Evolutionary conservation across 2,888 invertebrate genomes (phyloP), one percentile per base, ranked within the genome.

Genomic region (Amphipoea lucens): DNA sequence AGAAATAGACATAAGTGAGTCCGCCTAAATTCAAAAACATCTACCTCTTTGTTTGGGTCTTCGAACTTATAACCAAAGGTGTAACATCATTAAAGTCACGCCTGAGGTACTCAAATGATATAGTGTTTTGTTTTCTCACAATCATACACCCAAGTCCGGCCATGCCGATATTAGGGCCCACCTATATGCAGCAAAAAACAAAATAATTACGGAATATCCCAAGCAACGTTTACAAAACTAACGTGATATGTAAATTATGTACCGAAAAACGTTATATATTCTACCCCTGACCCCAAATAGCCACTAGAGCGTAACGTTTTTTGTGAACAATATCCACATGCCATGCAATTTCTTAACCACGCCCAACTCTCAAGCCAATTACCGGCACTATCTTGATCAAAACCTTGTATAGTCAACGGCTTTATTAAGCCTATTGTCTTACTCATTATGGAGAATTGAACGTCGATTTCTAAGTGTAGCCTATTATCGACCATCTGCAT

Each of bases 401-500:
- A 91, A 84, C 91, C 94, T 91, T 93, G 92, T 94, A 94, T 87
- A 94, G 94, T 68, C 90, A 91, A 95, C 93, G 94, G 95, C 96
- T 96, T 95, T 96, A 96, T 96, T 96, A 96, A 95, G 93, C 82
- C 88, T 89, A 96, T 96, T 97, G 96, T 96, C 93, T 95, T 89
- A 94, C 96, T 96, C 95, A 96, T 96, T 96, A 96, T 95, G 95
- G 96, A 94, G 95, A 94, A 96, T 95, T 94, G 95, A 94, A 94
- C 93, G 93, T 90, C 92, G 94, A 94, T 95, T 94, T 92, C 92
- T 89, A 90, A 92, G 91, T 92, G 92, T 93, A 92, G 90, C 94
- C 95, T 95, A 96, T 96, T 96, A 96, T 95, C 93, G 93, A 90
- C 91, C 92, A 96, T 97, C 95, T 97, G 95, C 96, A 97, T 96